These are phyloP conservation scores for Gymnocephalus cernua DNA, from an alignment of 2,113 vertebrate species.

Conservation along the genomic window DNA sequence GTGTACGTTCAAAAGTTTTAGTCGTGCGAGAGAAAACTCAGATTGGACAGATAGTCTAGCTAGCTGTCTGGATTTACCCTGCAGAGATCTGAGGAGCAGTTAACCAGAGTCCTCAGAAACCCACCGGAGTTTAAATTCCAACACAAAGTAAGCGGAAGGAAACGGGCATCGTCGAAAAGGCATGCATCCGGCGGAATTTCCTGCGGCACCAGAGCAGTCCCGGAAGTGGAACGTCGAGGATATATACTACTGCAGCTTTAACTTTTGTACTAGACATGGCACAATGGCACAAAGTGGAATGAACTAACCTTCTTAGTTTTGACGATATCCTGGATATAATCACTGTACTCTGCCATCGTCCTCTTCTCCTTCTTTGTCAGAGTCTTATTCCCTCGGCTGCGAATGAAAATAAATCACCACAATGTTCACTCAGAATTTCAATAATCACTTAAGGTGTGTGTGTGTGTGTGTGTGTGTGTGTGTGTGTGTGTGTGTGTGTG, in stretches of 20 bases:
- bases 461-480: background rate
- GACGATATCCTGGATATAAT: conserved; percentile 83
- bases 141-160: too few relatives aligned
- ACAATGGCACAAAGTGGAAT: background rate
- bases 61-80: too few relatives aligned
- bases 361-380: conserved; percentile 85
- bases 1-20: too few relatives aligned
- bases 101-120: too few relatives aligned
- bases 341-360: conserved; percentile 75
- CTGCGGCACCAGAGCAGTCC: too few relatives aligned
- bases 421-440: conserved; percentile 5
- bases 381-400: conserved; percentile 77
- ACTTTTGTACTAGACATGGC: background rate
- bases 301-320: conserved; percentile 83
- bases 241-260: background rate
- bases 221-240: too few relatives aligned
- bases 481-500: background rate
- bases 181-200: too few relatives aligned
- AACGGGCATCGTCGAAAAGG: too few relatives aligned
- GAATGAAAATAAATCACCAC: conserved; percentile 24
- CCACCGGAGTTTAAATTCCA: too few relatives aligned
- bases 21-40: too few relatives aligned
- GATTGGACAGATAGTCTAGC: too few relatives aligned
- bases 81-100: too few relatives aligned
- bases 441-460: background rate